Evolutionary conservation across 1,140 invertebrate species (phyloP).

Genomic region (Lasioglossum baleicum): DNA sequence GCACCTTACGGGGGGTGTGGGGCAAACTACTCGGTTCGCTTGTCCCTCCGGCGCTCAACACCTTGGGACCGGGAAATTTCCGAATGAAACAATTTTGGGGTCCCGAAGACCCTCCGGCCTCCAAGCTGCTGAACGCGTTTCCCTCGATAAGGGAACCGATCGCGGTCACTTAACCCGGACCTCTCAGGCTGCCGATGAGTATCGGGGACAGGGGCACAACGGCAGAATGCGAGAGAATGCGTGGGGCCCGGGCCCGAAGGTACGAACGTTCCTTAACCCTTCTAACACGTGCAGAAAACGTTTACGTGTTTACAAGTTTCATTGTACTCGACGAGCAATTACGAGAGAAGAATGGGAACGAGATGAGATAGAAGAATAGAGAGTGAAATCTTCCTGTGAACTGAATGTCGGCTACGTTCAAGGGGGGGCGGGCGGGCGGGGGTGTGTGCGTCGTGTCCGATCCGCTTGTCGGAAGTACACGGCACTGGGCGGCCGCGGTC

Average conservation of each 20-base stretch:
- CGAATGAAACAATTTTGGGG: no score
- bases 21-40: no score
- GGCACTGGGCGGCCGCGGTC: neutral
- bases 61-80: no score
- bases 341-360: conserved; percentile 35
- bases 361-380: neutral
- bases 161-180: no score
- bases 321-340: conserved; percentile 60
- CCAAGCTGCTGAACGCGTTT: no score
- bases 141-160: no score
- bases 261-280: conserved; percentile 53
- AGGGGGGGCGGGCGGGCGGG: neutral
- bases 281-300: conserved; percentile 29
- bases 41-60: no score
- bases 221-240: neutral
- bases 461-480: conserved; percentile 32
- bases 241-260: conserved; percentile 36
- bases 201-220: conserved; percentile 1
- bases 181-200: neutral
- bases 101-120: no score
- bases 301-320: conserved; percentile 37
- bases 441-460: neutral
- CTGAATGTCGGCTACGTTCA: conserved; percentile 12
- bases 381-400: neutral
- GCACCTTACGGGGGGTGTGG: no score